A percentile compares a stretch with the other conserved stretches of the same genome.
phyloP scores from a whole-genome alignment of 1,140 invertebrate genomes.

The Drosophila lacertosa region DNA sequence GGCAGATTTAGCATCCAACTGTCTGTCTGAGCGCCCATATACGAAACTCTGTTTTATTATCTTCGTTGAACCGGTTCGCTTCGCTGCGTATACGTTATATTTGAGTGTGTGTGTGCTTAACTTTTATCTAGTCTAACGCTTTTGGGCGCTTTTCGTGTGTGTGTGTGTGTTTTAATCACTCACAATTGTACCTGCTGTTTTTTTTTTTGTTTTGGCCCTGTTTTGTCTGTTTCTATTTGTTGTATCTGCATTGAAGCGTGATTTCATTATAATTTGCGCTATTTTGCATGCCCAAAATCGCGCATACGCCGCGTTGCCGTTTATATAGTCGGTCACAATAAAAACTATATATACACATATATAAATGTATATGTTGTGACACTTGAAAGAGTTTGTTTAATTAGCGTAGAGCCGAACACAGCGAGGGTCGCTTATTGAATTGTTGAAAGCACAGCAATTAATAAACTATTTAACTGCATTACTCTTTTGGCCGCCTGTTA shows the following conservation, averaged over 20 bases:
- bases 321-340: constrained; percentile 3
- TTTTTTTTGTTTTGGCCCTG: constrained; percentile 14
- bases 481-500: too few species aligned
- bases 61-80: constrained; percentile 37
- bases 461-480: too few species aligned
- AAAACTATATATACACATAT: too few species aligned
- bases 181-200: constrained; percentile 44
- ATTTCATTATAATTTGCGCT: constrained; percentile 72
- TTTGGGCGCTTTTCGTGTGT: constrained; percentile 13
- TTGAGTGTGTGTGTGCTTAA: constrained; percentile 25
- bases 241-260: constrained; percentile 70
- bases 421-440: constrained; percentile 12
- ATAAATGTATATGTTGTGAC: constrained; percentile 61
- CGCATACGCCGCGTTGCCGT: constrained; percentile 24
- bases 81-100: constrained; percentile 42
- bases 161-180: constrained; percentile 35
- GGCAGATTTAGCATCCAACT: constrained; percentile 38
- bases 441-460: not conserved
- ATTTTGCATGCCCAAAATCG: constrained; percentile 62
- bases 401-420: constrained; percentile 29
- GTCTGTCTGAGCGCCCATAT: constrained; percentile 6
- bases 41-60: constrained; percentile 32
- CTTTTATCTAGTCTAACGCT: constrained; percentile 55
- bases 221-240: constrained; percentile 6
- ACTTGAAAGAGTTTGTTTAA: constrained; percentile 61